phyloP scores from a whole-genome alignment of 1,140 invertebrate genomes.

The Ladona fulva region DNA sequence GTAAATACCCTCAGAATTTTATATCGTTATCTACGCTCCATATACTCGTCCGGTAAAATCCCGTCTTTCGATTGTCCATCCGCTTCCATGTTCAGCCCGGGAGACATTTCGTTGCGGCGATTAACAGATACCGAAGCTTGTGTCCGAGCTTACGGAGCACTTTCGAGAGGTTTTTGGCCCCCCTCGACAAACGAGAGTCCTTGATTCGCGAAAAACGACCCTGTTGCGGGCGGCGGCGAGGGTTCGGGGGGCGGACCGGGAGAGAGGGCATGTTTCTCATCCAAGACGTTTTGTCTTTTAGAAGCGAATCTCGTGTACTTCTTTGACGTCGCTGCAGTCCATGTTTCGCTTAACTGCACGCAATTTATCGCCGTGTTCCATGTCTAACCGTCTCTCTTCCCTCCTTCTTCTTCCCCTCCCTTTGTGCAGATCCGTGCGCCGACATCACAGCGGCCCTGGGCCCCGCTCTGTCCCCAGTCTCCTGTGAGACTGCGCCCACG shows the following conservation, averaged over 20 bases:
- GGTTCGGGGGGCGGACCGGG: not conserved
- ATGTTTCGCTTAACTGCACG: constrained; percentile 4
- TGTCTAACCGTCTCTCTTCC: not conserved
- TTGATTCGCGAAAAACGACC: too few species aligned
- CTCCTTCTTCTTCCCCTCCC: not conserved
- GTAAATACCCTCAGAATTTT: too few species aligned
- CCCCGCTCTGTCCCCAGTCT: not conserved
- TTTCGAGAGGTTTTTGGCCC: too few species aligned
- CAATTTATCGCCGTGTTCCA: constrained; percentile 8
- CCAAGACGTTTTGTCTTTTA: constrained; percentile 1
- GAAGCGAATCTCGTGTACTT: constrained; percentile 4
- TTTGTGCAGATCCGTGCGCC: not conserved
- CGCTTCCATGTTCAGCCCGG: too few species aligned
- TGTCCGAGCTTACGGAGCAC: too few species aligned
- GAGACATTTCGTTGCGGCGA: too few species aligned
- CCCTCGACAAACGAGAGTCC: too few species aligned
- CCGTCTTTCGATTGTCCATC: too few species aligned
- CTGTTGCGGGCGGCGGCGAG: not conserved
- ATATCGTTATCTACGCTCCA: too few species aligned
- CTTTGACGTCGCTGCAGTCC: constrained; percentile 6
- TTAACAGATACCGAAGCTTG: too few species aligned
- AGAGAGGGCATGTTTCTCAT: not conserved
- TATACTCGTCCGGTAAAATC: too few species aligned
- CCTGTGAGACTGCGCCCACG: not conserved
- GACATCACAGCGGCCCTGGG: not conserved